Base-by-base conservation (phyloP, 2,113 vertebrate genomes). In the Sula dactylatra region DNA sequence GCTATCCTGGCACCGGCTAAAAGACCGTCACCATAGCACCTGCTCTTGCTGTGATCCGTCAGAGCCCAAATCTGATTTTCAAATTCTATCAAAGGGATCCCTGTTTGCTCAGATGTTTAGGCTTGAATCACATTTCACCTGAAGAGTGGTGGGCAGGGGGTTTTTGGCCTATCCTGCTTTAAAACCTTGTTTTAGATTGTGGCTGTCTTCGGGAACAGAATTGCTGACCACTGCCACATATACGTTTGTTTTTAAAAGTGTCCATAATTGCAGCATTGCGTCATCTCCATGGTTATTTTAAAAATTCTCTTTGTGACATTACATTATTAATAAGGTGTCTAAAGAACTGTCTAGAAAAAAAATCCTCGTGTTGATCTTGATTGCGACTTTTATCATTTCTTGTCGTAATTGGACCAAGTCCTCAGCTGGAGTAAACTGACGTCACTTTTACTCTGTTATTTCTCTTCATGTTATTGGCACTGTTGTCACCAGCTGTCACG, bases 261-360 rank as follows among this genome's bases (percentile, higher is more conserved):
- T n/a, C 84, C 42, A 3, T 64, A 94, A 94, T 19, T 77, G 93
- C 66, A 91, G 91, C 1, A 0, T 87, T 93, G 89, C 70, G 0
- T 93, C 96, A 95, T 87, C 73, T 70, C 83, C 83, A 82, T 0
- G 6, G 87, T 90, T 92, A 91, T 95, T 96, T 94, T 90, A 91
- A 87, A 93, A 94, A 73, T 88, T 86, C 78, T 91, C 82, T 90
- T 78, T 90, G 82, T 13, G 19, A 80, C 31, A 70, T 86, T 97
- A 85, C 93, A 96, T 97, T 96, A 97, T 97, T 96, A 90, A 97
- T 96, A 82, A 94, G 66, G 49, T 86, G 50, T 58, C 92, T 91
- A 69, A 16, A 58, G 84, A 94, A 93, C 2, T n/a, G 27, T 71
- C 83, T 70, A 64, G 93, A 81, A 90, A 38, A 89, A 77, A 56